A percentile compares a stretch with the other conserved stretches of the same genome.
These are phyloP conservation scores for Fragum fragum DNA, from an alignment of 2,888 invertebrate genomes.

Conservation along the genomic window DNA sequence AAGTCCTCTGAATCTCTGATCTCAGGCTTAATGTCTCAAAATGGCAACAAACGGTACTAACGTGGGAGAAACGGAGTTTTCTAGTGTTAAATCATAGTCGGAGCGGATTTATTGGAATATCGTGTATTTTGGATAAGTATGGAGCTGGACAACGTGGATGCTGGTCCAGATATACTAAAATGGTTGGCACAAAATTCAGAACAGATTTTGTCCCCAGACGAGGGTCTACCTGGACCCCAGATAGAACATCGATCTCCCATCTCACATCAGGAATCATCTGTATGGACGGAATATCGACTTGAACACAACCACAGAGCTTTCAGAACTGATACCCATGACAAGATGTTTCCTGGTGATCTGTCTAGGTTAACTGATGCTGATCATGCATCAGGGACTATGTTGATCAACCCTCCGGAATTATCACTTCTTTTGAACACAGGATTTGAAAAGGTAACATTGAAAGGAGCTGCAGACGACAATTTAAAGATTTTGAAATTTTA, in stretches of 20 bases:
- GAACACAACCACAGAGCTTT: constrained; percentile 8
- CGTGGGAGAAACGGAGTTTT: neutral
- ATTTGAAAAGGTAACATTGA: constrained; percentile 75
- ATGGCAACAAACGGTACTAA: neutral
- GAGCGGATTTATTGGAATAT: no score
- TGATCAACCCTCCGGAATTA: constrained; percentile 69
- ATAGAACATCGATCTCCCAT: neutral
- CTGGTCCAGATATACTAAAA: constrained; percentile 37
- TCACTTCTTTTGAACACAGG: constrained; percentile 72
- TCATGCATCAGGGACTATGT: constrained; percentile 17
- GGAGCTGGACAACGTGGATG: constrained; percentile 45
- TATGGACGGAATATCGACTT: constrained; percentile 16
- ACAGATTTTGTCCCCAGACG: neutral
- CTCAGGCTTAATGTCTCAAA: neutral
- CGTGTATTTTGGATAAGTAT: no score
- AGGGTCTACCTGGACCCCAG: neutral
- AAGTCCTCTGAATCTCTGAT: neutral
- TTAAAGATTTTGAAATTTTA: no score
- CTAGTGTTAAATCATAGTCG: neutral
- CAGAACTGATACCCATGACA: neutral
- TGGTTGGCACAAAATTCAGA: constrained; percentile 3
- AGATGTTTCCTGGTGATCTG: neutral
- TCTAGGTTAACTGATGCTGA: neutral
- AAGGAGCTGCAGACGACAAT: no score
- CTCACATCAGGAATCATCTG: constrained; percentile 2